A percentile compares a stretch with the other conserved stretches of the same genome.
phyloP scores from a whole-genome alignment of 2,113 vertebrate genomes.

The Pionites leucogaster region DNA sequence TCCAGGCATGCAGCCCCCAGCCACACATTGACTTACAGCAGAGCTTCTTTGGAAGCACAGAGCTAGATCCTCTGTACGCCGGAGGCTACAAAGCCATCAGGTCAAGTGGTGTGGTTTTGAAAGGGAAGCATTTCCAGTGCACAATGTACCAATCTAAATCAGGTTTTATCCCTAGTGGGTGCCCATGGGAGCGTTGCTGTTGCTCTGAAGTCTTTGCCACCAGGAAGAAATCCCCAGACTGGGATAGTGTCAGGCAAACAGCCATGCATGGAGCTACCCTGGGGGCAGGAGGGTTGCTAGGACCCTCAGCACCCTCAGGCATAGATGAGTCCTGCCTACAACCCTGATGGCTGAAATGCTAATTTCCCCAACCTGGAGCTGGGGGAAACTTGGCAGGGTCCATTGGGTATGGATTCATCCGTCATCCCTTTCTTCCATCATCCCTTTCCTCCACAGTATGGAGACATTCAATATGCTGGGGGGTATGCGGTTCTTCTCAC shows the following conservation, averaged over 20 bases:
- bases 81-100: not conserved
- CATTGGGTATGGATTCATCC: not conserved
- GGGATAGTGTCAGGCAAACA: not conserved
- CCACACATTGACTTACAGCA: not conserved
- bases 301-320: too few relatives aligned
- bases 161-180: not conserved
- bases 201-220: not conserved
- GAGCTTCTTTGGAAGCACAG: not conserved
- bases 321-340: not conserved
- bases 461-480: not conserved
- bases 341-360: not conserved
- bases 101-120: not conserved
- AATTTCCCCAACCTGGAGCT: not conserved
- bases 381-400: not conserved
- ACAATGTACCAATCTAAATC: accelerated
- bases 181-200: not conserved
- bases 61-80: not conserved
- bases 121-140: not conserved
- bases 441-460: not conserved
- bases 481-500: not conserved
- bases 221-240: not conserved
- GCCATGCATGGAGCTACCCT: not conserved
- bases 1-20: accelerated
- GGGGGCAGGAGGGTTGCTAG: not conserved
- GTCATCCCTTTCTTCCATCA: not conserved